Conservation (phyloP, 2,797 vertebrate genomes). For the Xyrichtys novacula region DNA sequence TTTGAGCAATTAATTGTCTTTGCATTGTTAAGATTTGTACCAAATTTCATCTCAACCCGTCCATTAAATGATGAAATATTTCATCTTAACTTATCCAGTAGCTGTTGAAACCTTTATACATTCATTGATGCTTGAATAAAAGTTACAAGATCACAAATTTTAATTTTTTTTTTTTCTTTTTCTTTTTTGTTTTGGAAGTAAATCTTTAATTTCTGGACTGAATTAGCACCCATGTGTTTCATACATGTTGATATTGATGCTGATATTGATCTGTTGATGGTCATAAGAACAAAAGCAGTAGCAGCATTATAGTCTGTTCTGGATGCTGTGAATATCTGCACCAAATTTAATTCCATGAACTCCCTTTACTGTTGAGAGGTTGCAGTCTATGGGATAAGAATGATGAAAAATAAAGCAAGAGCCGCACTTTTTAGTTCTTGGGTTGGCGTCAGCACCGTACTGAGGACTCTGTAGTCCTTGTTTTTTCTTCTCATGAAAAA, state of each 20-base stretch:
- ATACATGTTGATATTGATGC: no score
- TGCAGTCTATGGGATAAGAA: background rate
- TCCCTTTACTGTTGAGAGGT: background rate
- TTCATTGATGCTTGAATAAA: no score
- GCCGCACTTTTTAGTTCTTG: background rate
- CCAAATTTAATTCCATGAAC: background rate
- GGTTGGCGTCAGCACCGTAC: background rate
- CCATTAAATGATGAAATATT: background rate
- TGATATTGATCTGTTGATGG: no score
- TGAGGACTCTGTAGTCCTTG: background rate
- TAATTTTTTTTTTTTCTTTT: no score
- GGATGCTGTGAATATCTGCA: background rate
- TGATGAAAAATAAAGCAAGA: background rate
- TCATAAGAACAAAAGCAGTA: background rate
- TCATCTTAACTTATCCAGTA: background rate
- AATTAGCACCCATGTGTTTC: no score
- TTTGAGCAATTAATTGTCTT: no score
- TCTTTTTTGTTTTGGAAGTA: no score
- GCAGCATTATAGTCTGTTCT: background rate
- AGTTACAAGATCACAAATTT: no score
- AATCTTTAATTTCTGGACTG: no score
- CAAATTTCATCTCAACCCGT: background rate
- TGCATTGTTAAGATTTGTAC: no score
- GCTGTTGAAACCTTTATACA: background rate
- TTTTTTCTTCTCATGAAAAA: slow-evolving; percentile 1